Evolutionary conservation across 2,113 vertebrate genomes (phyloP), one percentile per base, ranked within the genome.

Genomic region (Cranoglanis bouderius): DNA sequence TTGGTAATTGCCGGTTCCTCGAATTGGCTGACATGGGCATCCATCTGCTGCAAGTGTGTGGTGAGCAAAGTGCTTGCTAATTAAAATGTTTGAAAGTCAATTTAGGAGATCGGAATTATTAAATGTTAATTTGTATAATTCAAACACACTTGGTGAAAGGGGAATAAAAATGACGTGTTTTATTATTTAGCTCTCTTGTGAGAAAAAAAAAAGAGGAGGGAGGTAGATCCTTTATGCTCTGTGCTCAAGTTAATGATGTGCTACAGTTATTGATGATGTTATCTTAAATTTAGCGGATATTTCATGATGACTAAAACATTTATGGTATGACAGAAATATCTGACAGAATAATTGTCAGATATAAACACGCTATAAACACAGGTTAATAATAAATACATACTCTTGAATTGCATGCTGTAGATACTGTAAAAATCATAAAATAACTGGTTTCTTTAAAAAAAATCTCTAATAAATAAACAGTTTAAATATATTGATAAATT

Each of bases 231-330:
- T 94, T 95, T 95, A 94, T 93, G 92, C 93, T 94, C 92, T 90
- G 77, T 92, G 93, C 93, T 93, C 93, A 95, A 92, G 92, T 95
- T 94, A 93, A 95, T 95, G 92, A 93, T 94, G 93, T 94, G 94
- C 92, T 95, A 93, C 94, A 95, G 93, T 95, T 93, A 96, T 94
- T 89, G 93, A 94, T 90, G 93, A 91, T 91, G 92, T 94, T 92
- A 94, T 96, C 93, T 94, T 95, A 94, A 94, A 95, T 95, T 95
- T 94, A 93, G 92, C 93, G 93, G 93, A 94, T 90, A 90, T 91
- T 91, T 84, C 90, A 92, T 90, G 91, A 93, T 94, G 94, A 95
- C 92, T 92, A 94, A 95, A 95, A 94, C 92, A 84, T 92, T 89
- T 89, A 92, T 91, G 92, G 2, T 89, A 91, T 88, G 89, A 93